Percentiles rank a stretch among this genome's conserved stretches.
phyloP scores from a whole-genome alignment of 1,140 invertebrate species.

The Cotesia vestalis region DNA sequence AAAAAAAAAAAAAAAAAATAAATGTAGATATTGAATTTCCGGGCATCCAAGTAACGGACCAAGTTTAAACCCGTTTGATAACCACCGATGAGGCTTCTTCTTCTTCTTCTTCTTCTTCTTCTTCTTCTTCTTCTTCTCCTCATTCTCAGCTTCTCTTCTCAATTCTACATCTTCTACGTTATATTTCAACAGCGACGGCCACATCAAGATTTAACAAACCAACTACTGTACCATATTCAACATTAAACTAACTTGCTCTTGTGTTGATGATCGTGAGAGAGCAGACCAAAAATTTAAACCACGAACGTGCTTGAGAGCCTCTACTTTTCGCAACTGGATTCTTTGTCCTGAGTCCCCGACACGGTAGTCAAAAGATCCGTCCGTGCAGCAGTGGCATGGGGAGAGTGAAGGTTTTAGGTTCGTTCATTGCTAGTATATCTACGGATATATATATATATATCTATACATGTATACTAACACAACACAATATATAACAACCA shows the following conservation, averaged over 20 bases:
- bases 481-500: too few relatives aligned
- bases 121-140: background rate
- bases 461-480: too few relatives aligned
- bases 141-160: too few relatives aligned
- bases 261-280: too few relatives aligned
- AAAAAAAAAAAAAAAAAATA: background rate
- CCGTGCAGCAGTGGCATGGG: background rate
- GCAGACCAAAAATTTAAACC: background rate
- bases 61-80: conserved; percentile 37
- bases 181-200: too few relatives aligned
- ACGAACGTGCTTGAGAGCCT: too few relatives aligned
- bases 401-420: background rate
- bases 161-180: too few relatives aligned
- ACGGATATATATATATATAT: too few relatives aligned
- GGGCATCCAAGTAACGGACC: conserved; percentile 41
- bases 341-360: conserved; percentile 22
- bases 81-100: background rate
- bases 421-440: too few relatives aligned
- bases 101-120: background rate
- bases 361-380: conserved; percentile 10
- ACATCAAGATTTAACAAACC: too few relatives aligned
- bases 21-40: conserved; percentile 39
- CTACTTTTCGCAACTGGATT: conserved; percentile 11
- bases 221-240: too few relatives aligned
- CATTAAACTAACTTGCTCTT: too few relatives aligned